These are phyloP conservation scores for Edolisoma coerulescens DNA, from an alignment of 2,113 vertebrate species.

Conservation along the genomic window DNA sequence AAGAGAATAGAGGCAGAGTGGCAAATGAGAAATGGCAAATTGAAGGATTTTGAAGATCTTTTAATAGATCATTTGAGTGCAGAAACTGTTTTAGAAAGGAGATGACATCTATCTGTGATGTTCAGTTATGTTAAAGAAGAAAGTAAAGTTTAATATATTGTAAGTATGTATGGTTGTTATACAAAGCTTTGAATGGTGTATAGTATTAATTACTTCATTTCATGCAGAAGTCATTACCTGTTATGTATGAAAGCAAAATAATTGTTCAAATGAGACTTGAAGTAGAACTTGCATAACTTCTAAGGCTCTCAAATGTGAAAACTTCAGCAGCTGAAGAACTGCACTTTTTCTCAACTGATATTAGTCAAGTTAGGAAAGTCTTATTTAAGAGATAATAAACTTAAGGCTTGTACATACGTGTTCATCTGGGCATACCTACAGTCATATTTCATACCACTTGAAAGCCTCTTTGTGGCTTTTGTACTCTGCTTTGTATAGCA, in stretches of 20 bases:
- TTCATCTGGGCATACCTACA: not conserved
- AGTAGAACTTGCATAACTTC: not conserved
- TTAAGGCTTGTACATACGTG: not conserved
- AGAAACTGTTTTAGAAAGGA: not conserved
- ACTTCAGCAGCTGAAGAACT: not conserved
- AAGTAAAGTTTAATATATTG: not conserved
- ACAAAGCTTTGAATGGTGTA: not conserved
- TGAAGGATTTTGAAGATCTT: constrained; percentile 30
- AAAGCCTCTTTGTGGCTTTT: not conserved
- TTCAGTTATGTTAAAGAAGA: constrained; percentile 5
- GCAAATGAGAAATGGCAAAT: constrained; percentile 19
- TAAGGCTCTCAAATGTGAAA: not conserved
- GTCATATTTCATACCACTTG: not conserved
- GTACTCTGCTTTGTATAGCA: not conserved
- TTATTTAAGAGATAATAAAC: not conserved
- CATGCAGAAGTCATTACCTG: not conserved
- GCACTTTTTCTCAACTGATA: not conserved
- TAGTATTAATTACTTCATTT: not conserved
- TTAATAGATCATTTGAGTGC: constrained; percentile 6
- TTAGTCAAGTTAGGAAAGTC: not conserved
- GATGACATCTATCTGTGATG: not conserved
- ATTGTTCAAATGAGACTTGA: not conserved
- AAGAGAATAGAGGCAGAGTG: constrained; percentile 2
- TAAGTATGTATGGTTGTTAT: not conserved
- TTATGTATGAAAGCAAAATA: not conserved